Base-by-base conservation (phyloP, 64 coral and sea anemone genomes). In the Pocillopora damicornis region DNA sequence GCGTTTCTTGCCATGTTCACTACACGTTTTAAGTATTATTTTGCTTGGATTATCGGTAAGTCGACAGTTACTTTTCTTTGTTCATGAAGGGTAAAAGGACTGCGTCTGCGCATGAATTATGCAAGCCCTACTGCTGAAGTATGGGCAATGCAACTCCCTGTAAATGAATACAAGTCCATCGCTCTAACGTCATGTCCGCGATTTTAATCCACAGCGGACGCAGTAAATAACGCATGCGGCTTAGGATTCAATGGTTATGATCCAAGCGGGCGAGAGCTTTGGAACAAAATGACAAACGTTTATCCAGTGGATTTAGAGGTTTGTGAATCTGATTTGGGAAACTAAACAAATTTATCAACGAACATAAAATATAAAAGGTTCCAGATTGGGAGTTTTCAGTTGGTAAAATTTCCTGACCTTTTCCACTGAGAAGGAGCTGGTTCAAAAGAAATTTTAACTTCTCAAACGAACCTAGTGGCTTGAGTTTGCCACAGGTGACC, bases 241-340 rank as follows among this genome's bases (percentile, higher is more conserved):
- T 17, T 82, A 38, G 79, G 79, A 61, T 82, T 82, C 58, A 82
- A 82, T 15, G 79, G 79, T 30, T 82, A 82, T 65, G 79, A 82
- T 64, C 35, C 60, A 36, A 65, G 64, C 2, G 79, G 79, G 15
- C 37, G 61, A 37, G 79, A 82, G 60, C 79, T 82, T 9, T 82
- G 79, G 79, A 65, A 82, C 58, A 22, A 61, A 82, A 61, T 82
- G 20, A 82, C 79, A 20, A 82, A 82, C 37, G 79, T 82, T 8
- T 10, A 82, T 65, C 26, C 35, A 37, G 9, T 82, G 30, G 79
- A 65, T 15, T 1, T 82, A 18, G 79, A 82, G 79, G 79, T 82
- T 30, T 38, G 79, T 82, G 11, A 22, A 59, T 71, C 67, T 71
- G 2, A 71, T 71, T 20, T 25, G 1, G 8, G 67, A 71, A 23